Evolutionary conservation across 1,140 invertebrate genomes (phyloP).

Genomic region (Cyrtorhinus lividipennis): DNA sequence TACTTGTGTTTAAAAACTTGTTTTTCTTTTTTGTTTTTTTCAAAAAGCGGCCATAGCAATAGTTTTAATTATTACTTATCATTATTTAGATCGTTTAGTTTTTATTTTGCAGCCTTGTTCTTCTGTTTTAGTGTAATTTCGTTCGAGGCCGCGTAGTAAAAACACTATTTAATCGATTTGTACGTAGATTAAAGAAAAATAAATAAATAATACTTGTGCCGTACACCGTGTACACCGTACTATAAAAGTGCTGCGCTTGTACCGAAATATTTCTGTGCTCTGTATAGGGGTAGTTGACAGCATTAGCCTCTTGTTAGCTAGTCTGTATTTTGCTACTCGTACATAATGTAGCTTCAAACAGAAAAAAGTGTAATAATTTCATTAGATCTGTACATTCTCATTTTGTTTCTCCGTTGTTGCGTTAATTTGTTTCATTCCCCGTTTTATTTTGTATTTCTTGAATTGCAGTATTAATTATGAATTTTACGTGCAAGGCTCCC

Average conservation of each 20-base stretch:
- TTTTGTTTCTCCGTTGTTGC: neutral
- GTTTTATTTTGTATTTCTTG: neutral
- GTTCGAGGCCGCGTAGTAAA: neutral
- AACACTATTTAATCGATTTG: neutral
- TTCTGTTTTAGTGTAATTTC: neutral
- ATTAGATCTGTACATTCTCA: slow-evolving; percentile 16
- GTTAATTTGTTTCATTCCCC: neutral
- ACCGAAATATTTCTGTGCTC: neutral
- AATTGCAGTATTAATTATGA: slow-evolving; percentile 19
- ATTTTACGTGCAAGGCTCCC: slow-evolving; percentile 7
- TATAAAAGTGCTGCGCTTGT: neutral
- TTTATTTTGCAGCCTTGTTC: slow-evolving; percentile 4
- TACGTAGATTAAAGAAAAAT: neutral
- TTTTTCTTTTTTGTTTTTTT: slow-evolving; percentile 4
- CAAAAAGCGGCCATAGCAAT: slow-evolving; percentile 13
- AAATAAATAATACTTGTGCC: neutral
- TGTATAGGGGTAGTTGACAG: slow-evolving; percentile 19
- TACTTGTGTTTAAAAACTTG: slow-evolving; percentile 7
- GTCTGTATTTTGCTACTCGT: slow-evolving; percentile 18
- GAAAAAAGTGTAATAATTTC: slow-evolving; percentile 7
- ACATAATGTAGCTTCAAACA: slow-evolving; percentile 12
- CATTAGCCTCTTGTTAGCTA: slow-evolving; percentile 19
- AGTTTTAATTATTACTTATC: slow-evolving; percentile 8
- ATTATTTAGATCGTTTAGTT: slow-evolving; percentile 2
- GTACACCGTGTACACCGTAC: neutral